These are phyloP conservation scores for Leptinotarsa rubiginosa DNA, from an alignment of 2,888 invertebrate species.

Conservation along the genomic window DNA sequence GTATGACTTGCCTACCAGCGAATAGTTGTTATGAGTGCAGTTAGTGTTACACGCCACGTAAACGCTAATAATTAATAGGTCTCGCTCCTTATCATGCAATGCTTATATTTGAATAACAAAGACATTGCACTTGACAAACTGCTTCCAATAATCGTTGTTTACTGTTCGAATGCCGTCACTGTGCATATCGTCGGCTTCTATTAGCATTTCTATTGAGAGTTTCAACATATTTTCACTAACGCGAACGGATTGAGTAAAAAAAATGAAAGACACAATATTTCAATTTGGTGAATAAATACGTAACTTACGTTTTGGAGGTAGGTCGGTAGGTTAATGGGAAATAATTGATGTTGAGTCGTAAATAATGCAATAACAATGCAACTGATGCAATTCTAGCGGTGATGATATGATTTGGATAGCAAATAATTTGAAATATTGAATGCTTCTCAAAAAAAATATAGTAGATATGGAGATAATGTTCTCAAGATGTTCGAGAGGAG, in stretches of 20 bases:
- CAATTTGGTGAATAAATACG: background rate
- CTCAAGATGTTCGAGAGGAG: no score
- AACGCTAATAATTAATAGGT: conserved; percentile 51
- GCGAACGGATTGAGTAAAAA: background rate
- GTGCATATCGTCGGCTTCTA: conserved; percentile 30
- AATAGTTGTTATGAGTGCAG: conserved; percentile 37
- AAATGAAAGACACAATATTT: background rate
- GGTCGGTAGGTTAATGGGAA: background rate
- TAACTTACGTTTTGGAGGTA: background rate
- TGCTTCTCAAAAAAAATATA: no score
- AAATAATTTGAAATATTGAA: no score
- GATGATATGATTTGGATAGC: background rate
- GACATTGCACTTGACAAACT: conserved; percentile 55
- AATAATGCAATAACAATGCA: background rate
- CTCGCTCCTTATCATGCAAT: conserved; percentile 50
- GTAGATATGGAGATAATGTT: no score
- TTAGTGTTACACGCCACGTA: conserved; percentile 39
- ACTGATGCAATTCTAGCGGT: background rate
- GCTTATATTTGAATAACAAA: conserved; percentile 55
- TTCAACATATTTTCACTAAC: conserved; percentile 10
- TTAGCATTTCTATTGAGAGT: conserved; percentile 21
- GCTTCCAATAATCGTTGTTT: conserved; percentile 47
- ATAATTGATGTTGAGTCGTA: background rate
- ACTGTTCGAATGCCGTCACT: conserved; percentile 36
- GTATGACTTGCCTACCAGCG: conserved; percentile 35